Percentiles rank a stretch among this genome's conserved stretches.
phyloP scores from a whole-genome alignment of 2,797 vertebrate species.

The Tragelaphus oryx region DNA sequence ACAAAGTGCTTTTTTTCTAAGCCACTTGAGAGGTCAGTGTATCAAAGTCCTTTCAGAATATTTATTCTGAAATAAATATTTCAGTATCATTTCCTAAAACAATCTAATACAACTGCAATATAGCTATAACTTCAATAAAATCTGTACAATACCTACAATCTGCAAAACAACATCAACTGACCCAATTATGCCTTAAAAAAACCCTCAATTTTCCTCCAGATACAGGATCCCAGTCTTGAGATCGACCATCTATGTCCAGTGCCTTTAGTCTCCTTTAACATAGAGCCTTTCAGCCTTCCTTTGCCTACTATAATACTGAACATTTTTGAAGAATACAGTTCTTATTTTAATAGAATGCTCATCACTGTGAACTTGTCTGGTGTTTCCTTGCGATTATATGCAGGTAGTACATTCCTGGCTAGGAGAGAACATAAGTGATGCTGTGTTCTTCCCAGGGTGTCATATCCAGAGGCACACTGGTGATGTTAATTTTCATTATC shows the following conservation, averaged over 20 bases:
- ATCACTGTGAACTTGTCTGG: neutral
- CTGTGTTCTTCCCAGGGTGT: neutral
- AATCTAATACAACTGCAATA: neutral
- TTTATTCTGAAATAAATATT: neutral
- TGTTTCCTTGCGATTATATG: neutral
- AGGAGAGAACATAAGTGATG: neutral
- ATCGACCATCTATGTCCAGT: neutral
- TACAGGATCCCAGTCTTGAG: neutral
- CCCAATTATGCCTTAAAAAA: neutral
- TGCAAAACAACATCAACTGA: neutral
- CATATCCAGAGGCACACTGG: neutral
- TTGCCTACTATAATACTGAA: neutral
- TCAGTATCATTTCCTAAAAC: conserved; percentile 8
- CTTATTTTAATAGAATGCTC: neutral
- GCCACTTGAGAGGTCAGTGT: neutral
- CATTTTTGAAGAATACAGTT: neutral
- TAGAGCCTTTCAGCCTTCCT: neutral
- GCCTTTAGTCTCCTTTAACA: neutral
- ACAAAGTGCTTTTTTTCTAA: neutral
- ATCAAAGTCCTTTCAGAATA: neutral
- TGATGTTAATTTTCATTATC: neutral
- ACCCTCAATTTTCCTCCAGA: neutral
- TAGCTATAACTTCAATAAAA: neutral
- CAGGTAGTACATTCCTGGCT: neutral
- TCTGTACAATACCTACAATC: neutral